These are phyloP conservation scores for Lutraria lutraria DNA, from an alignment of 2,888 invertebrate genomes.

Conservation along the genomic window DNA sequence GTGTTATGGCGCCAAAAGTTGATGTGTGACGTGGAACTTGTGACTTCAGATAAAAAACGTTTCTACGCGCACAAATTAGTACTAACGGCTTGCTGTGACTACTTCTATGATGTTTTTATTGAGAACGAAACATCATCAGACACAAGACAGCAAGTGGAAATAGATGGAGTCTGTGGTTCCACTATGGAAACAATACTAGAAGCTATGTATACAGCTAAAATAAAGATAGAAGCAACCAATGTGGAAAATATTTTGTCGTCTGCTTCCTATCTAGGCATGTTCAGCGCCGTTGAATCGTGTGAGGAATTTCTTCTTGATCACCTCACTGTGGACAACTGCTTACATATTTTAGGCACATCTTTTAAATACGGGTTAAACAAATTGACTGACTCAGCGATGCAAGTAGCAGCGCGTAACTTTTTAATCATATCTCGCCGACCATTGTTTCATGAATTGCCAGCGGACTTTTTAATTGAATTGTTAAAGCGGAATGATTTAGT, in stretches of 20 bases:
- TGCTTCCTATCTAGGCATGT: constrained; percentile 71
- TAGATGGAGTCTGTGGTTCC: constrained; percentile 68
- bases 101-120: constrained; percentile 76
- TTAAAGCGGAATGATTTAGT: constrained; percentile 74
- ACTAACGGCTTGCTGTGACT: constrained; percentile 77
- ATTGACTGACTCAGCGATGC: constrained; percentile 68
- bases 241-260: constrained; percentile 74
- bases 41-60: constrained; percentile 61
- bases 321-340: constrained; percentile 74
- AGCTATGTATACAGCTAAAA: constrained; percentile 79
- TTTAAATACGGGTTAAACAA: constrained; percentile 68
- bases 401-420: constrained; percentile 75
- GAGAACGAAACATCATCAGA: constrained; percentile 44
- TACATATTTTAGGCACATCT: constrained; percentile 73
- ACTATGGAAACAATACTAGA: constrained; percentile 71
- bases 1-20: constrained; percentile 78
- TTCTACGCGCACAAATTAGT: constrained; percentile 75
- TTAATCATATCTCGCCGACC: constrained; percentile 63
- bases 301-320: constrained; percentile 74
- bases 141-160: constrained; percentile 50
- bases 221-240: constrained; percentile 72
- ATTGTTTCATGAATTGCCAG: constrained; percentile 71
- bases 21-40: constrained; percentile 76
- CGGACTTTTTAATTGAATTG: constrained; percentile 71
- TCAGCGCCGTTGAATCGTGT: constrained; percentile 74